phyloP scores from a whole-genome alignment of 2,888 invertebrate genomes.

The Frankliniella intonsa region DNA sequence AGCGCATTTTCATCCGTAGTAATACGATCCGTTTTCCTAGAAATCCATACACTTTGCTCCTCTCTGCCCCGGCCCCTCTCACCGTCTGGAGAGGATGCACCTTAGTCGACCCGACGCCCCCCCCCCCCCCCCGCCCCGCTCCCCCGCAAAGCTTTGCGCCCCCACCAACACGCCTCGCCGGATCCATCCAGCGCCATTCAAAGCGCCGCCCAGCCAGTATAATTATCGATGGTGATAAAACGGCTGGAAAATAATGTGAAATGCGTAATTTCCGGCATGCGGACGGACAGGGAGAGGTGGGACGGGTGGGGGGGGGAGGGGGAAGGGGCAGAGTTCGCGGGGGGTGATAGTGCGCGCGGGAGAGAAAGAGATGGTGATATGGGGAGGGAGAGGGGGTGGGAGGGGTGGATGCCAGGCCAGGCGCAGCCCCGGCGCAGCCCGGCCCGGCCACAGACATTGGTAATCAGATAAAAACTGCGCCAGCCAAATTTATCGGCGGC shows the following conservation, averaged over 20 bases:
- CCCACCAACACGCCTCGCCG: not conserved
- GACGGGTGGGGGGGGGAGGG: not conserved
- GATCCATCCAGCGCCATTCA: not conserved
- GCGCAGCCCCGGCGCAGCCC: no score
- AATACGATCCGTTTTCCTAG: no score
- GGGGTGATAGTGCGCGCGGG: not conserved
- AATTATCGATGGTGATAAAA: conserved; percentile 18
- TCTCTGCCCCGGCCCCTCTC: no score
- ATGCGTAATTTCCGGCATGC: conserved; percentile 8
- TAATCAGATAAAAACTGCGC: conserved; percentile 1
- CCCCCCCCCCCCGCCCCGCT: not conserved
- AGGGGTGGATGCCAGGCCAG: not conserved
- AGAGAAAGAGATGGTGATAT: not conserved
- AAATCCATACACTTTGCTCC: no score
- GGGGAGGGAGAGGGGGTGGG: not conserved
- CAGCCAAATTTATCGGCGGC: not conserved
- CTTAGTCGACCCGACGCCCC: no score
- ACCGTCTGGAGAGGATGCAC: no score
- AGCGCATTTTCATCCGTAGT: no score
- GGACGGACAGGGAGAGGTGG: not conserved
- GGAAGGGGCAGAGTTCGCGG: no score
- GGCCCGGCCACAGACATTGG: not conserved
- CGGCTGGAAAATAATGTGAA: conserved; percentile 14
- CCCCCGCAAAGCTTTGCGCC: not conserved
- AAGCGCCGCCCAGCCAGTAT: not conserved